These are phyloP conservation scores for Chelmon rostratus DNA, from an alignment of 2,797 vertebrate genomes.

Conservation along the genomic window DNA sequence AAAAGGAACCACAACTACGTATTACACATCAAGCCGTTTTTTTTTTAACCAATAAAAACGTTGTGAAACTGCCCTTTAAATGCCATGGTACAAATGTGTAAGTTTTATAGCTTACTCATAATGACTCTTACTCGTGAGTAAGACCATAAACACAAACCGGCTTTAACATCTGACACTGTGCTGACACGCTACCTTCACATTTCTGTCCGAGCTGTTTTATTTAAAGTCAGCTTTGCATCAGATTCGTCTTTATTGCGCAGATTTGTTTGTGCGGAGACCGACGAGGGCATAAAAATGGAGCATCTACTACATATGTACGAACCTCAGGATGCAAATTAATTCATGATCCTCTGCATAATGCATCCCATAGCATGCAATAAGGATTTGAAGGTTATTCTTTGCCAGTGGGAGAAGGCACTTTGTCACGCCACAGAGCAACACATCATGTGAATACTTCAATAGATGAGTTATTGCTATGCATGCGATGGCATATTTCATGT, in stretches of 20 bases:
- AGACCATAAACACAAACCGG: not conserved
- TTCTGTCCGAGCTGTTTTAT: not conserved
- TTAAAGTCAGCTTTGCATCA: constrained; percentile 4
- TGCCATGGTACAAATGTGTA: constrained; percentile 11
- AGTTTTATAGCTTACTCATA: not conserved
- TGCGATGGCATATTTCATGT: constrained; percentile 18
- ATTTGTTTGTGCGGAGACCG: constrained; percentile 5
- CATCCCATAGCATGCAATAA: constrained; percentile 11
- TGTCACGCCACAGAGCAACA: constrained; percentile 27
- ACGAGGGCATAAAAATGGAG: not conserved
- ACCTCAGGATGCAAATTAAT: constrained; percentile 29
- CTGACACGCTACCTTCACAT: constrained; percentile 14
- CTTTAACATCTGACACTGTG: not conserved
- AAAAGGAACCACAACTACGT: constrained; percentile 1
- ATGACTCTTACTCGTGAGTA: not conserved
- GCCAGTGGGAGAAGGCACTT: constrained; percentile 27
- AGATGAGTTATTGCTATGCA: constrained; percentile 21
- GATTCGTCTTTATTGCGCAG: not conserved
- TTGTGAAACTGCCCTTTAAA: constrained; percentile 36
- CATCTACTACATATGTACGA: not conserved
- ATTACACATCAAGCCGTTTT: not conserved
- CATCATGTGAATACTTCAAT: constrained; percentile 10
- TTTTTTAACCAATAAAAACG: constrained; percentile 9
- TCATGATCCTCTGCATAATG: constrained; percentile 31
- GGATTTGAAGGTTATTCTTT: constrained; percentile 42